Conservation (phyloP, 2,797 vertebrate species). For the Sciurus carolinensis region DNA sequence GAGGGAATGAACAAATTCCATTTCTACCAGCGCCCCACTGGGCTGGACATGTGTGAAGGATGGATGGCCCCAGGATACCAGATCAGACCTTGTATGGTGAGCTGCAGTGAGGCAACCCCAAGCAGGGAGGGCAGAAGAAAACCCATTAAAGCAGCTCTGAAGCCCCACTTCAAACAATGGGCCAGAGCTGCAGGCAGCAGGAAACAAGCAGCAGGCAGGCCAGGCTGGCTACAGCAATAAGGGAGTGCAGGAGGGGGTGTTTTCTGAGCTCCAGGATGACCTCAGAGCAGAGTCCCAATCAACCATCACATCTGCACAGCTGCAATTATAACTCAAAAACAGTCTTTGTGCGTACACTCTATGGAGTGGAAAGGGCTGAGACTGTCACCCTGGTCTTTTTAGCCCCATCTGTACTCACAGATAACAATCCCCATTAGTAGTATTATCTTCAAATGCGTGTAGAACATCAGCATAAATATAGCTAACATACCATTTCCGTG, state of each 20-base stretch:
- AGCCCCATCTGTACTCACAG: conserved; percentile 68
- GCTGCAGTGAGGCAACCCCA: conserved; percentile 63
- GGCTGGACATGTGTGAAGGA: conserved; percentile 81
- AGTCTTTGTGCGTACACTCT: conserved; percentile 67
- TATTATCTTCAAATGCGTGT: conserved; percentile 75
- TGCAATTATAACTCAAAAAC: conserved; percentile 71
- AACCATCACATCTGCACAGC: conserved; percentile 68
- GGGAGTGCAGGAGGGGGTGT: conserved; percentile 68
- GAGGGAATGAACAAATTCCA: conserved; percentile 80
- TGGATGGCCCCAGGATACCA: conserved; percentile 77
- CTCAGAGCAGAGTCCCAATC: conserved; percentile 68
- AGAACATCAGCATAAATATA: conserved; percentile 80
- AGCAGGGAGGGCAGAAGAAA: conserved; percentile 79
- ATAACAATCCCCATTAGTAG: conserved; percentile 81
- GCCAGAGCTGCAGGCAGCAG: conserved; percentile 67
- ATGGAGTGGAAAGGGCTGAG: conserved; percentile 56
- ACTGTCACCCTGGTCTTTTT: conserved; percentile 66
- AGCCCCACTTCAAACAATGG: conserved; percentile 82
- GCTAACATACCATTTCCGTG: conserved; percentile 63
- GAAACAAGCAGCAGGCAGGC: conserved; percentile 80
- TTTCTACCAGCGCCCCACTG: conserved; percentile 73
- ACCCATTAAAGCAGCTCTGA: conserved; percentile 74
- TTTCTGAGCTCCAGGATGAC: conserved; percentile 77
- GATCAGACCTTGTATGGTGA: conserved; percentile 72
- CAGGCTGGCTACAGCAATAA: conserved; percentile 63